Conservation (phyloP, 2,888 invertebrate genomes). For the Vesta saturnalis region DNA sequence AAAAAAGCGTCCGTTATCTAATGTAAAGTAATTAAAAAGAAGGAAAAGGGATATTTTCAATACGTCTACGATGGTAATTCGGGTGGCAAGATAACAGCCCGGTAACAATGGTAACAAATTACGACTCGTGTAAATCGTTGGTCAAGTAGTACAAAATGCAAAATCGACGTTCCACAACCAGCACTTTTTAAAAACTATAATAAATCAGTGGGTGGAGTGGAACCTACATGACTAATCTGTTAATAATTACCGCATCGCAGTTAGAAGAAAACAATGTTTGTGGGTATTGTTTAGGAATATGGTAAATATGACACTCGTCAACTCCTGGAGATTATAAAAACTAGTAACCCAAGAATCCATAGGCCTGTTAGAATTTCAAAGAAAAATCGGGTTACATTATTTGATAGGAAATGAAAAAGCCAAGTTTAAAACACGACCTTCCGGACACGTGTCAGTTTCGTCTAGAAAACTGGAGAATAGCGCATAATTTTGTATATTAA, state of each 20-base stretch:
- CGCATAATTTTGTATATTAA: too few species aligned
- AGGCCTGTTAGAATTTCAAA: not conserved
- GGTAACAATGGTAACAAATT: constrained; percentile 2
- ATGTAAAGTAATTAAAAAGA: constrained; percentile 1
- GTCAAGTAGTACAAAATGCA: constrained; percentile 21
- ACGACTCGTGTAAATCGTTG: constrained; percentile 25
- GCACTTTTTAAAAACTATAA: constrained; percentile 24
- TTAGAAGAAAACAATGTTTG: constrained; percentile 20
- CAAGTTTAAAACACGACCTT: not conserved
- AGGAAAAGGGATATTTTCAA: constrained; percentile 8
- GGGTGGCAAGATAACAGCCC: constrained; percentile 2
- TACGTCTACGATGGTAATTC: not conserved
- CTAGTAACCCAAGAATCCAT: not conserved
- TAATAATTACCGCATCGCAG: constrained; percentile 23
- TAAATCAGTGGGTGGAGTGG: constrained; percentile 28
- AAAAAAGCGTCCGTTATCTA: constrained; percentile 11
- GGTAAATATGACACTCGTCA: not conserved
- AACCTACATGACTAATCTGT: constrained; percentile 27
- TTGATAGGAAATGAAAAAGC: not conserved
- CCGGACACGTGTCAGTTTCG: not conserved
- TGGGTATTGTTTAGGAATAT: constrained; percentile 11
- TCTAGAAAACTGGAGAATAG: too few species aligned
- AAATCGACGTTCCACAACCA: constrained; percentile 28
- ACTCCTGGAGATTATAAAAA: not conserved
- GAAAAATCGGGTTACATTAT: not conserved